Conservation (phyloP, 2,888 invertebrate genomes). For the Ectemnius continuus region DNA sequence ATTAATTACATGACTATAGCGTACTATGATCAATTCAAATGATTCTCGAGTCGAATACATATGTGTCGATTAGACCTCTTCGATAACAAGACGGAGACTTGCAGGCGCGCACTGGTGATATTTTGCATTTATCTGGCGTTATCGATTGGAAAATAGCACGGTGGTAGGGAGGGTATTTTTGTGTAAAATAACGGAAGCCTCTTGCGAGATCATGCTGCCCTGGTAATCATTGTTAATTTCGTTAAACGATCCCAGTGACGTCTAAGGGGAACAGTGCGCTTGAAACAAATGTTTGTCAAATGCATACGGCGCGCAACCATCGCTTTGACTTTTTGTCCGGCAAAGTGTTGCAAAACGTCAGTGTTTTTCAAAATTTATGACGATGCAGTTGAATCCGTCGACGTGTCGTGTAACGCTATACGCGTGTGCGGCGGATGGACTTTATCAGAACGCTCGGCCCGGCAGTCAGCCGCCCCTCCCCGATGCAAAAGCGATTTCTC, state of each 20-base stretch:
- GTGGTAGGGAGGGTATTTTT: conserved; percentile 32
- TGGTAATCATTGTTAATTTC: conserved; percentile 48
- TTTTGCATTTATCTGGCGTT: conserved; percentile 13
- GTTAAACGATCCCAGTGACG: conserved; percentile 39
- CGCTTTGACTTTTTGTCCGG: no score
- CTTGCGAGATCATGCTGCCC: conserved; percentile 25
- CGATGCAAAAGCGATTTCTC: conserved; percentile 25
- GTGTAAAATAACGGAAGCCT: conserved; percentile 42
- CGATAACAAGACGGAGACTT: conserved; percentile 21
- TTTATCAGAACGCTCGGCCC: conserved; percentile 24
- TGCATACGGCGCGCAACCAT: not conserved
- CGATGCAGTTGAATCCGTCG: conserved; percentile 3
- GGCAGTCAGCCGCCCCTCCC: not conserved
- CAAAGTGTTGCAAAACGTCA: not conserved
- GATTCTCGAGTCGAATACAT: no score
- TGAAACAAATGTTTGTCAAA: conserved; percentile 47
- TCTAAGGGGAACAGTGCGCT: conserved; percentile 28
- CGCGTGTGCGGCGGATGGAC: not conserved
- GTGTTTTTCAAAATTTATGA: conserved; percentile 10
- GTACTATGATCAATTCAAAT: no score
- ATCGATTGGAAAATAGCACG: conserved; percentile 35
- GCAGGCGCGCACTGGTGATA: not conserved
- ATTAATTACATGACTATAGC: no score
- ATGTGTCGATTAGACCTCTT: no score
- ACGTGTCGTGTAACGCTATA: conserved; percentile 4